These are phyloP conservation scores for Callipepla squamata DNA, from an alignment of 2,113 vertebrate genomes.

Conservation along the genomic window DNA sequence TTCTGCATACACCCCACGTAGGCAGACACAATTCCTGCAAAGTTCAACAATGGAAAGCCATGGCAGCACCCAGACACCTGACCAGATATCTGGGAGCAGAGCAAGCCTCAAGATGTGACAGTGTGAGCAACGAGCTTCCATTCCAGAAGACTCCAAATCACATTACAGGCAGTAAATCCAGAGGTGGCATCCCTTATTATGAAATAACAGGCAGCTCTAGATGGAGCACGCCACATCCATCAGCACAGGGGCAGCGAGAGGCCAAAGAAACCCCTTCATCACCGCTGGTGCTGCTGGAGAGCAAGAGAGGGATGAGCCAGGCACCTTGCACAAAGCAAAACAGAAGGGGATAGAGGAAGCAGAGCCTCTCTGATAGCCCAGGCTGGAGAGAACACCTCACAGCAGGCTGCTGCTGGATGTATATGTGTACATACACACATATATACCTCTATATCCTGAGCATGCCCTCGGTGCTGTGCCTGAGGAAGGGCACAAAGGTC, in stretches of 20 bases:
- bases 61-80: not conserved
- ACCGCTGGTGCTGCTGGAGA: not conserved
- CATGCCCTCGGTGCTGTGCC: rapidly evolving
- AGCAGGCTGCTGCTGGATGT: not conserved
- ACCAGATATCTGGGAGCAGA: not conserved
- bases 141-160: not conserved
- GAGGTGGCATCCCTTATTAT: not conserved
- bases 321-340: not conserved
- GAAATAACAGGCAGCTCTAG: not conserved
- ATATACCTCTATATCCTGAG: not conserved
- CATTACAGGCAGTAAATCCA: not conserved
- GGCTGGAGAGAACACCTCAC: not conserved
- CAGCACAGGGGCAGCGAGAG: rapidly evolving
- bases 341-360: not conserved
- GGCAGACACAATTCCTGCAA: not conserved
- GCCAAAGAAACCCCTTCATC: not conserved
- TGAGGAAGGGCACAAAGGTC: not conserved
- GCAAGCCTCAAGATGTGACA: not conserved
- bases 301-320: not conserved
- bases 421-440: too few relatives aligned
- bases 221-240: rapidly evolving
- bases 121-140: not conserved
- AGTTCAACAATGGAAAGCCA: not conserved
- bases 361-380: not conserved
- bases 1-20: not conserved